phyloP scores from a whole-genome alignment of 2,888 invertebrate genomes.

The Glyphotaelius pellucidus region DNA sequence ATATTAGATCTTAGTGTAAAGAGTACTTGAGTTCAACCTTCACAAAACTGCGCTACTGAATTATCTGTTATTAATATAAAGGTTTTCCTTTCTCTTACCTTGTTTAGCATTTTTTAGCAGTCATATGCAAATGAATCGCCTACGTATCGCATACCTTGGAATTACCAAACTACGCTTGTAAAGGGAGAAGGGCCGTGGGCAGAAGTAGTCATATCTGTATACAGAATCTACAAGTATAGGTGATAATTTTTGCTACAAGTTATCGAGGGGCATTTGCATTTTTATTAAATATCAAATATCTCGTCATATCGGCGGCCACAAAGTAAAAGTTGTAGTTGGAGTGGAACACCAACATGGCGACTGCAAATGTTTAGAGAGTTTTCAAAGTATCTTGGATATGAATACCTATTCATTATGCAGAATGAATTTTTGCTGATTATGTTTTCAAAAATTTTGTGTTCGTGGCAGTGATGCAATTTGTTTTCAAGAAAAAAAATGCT shows the following conservation, averaged over 20 bases:
- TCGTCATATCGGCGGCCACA: slow-evolving; percentile 36
- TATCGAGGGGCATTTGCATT: slow-evolving; percentile 63
- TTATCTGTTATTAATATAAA: background rate
- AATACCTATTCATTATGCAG: background rate
- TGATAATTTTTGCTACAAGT: slow-evolving; percentile 37
- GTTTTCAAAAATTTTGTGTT: background rate
- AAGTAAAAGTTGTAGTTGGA: slow-evolving; percentile 57
- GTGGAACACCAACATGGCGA: background rate
- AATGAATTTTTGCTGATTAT: background rate
- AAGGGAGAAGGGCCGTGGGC: background rate
- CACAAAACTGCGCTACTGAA: too few species aligned
- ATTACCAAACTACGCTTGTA: background rate
- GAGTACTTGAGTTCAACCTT: too few species aligned
- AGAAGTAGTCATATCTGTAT: background rate
- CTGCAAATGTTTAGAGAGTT: slow-evolving; percentile 31
- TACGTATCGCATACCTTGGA: background rate
- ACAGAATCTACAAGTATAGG: background rate
- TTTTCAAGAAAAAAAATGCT: background rate
- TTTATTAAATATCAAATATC: slow-evolving; percentile 48
- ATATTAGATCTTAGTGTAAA: too few species aligned
- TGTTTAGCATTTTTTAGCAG: background rate
- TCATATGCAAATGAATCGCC: background rate
- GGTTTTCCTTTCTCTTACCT: slow-evolving; percentile 4
- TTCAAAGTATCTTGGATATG: background rate
- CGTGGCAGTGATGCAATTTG: background rate